These are phyloP conservation scores for Morpho helenor DNA, from an alignment of 2,888 invertebrate species.

Conservation along the genomic window DNA sequence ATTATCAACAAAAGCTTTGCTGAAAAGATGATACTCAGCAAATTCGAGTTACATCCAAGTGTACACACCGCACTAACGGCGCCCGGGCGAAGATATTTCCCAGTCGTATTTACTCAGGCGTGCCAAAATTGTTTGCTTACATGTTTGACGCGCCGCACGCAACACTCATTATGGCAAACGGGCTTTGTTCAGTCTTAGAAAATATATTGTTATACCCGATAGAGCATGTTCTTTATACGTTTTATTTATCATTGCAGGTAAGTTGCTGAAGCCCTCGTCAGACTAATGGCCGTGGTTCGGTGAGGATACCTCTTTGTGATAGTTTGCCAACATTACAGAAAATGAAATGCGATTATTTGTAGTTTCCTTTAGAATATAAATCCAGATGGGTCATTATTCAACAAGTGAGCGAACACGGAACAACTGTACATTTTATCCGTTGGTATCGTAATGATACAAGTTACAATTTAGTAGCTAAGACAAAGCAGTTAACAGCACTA, in stretches of 20 bases:
- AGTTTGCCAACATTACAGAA: constrained; percentile 30
- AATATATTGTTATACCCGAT: constrained; percentile 72
- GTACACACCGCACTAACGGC: constrained; percentile 63
- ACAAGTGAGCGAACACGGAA: constrained; percentile 21
- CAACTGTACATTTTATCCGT: constrained; percentile 3
- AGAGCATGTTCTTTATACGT: constrained; percentile 67
- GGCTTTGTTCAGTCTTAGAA: constrained; percentile 73
- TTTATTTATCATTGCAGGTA: constrained; percentile 72
- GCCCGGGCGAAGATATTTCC: constrained; percentile 72
- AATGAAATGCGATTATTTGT: constrained; percentile 25
- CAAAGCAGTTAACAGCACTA: constrained; percentile 51
- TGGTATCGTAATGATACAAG: constrained; percentile 34
- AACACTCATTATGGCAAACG: constrained; percentile 74
- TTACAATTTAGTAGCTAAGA: constrained; percentile 31
- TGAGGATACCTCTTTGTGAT: constrained; percentile 59
- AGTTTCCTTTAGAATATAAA: constrained; percentile 14
- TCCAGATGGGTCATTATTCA: constrained; percentile 29
- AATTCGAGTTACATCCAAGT: constrained; percentile 63
- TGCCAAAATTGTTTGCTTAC: constrained; percentile 77
- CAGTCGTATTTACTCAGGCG: constrained; percentile 77
- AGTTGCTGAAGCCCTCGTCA: constrained; percentile 56
- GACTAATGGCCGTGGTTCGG: constrained; percentile 56
- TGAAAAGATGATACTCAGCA: constrained; percentile 71
- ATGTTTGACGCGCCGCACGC: constrained; percentile 77
- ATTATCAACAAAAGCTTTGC: constrained; percentile 73